Conservation (phyloP, 2,113 vertebrate species). For the Gadus macrocephalus region DNA sequence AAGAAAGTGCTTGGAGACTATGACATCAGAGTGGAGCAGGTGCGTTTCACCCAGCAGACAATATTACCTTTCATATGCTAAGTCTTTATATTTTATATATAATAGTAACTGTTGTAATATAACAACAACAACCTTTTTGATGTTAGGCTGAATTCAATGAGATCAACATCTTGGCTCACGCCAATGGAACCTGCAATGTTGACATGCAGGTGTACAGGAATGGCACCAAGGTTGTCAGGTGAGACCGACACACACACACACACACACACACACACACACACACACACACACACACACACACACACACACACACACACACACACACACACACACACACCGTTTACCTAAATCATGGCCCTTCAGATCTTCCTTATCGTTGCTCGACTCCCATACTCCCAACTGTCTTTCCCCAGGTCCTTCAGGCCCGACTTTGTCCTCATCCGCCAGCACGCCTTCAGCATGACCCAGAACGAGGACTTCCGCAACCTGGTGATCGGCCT, state of each 20-base stretch:
- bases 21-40: conserved; percentile 96
- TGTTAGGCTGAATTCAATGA: conserved; percentile 89
- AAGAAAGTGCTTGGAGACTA: conserved; percentile 91
- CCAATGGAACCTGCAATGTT: conserved; percentile 85
- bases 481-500: conserved; percentile 90
- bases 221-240: conserved; percentile 87
- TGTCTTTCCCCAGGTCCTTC: conserved; percentile 77
- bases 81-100: not conserved
- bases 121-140: conserved; percentile 10
- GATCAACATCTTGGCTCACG: conserved; percentile 87
- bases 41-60: conserved; percentile 46
- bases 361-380: not conserved
- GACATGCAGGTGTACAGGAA: conserved; percentile 84
- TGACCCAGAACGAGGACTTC: conserved; percentile 94
- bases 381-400: not conserved
- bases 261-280: not conserved
- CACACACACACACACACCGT: not conserved
- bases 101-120: not conserved
- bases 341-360: not conserved
- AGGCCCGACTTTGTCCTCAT: conserved; percentile 94
- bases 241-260: conserved; percentile 3
- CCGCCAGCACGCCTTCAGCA: conserved; percentile 90
- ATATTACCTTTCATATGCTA: conserved; percentile 2
- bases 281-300: not conserved
- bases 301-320: too few relatives aligned